Conservation (phyloP, 2,888 invertebrate genomes). For the Drosophila eohydei region DNA sequence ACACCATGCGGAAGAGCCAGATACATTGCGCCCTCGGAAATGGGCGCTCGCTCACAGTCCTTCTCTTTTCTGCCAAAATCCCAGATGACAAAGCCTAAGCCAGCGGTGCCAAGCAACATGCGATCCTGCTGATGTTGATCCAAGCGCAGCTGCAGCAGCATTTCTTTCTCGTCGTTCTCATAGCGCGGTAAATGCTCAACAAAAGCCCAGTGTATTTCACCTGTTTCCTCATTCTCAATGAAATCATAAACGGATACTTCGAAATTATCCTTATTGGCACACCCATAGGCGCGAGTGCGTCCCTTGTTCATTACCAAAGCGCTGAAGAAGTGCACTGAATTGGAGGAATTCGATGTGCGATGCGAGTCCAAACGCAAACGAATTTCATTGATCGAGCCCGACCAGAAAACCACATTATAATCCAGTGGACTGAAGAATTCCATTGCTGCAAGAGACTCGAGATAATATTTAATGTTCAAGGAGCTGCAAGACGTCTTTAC, state of each 20-base stretch:
- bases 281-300: conserved; percentile 89
- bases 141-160: conserved; percentile 92
- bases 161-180: conserved; percentile 90
- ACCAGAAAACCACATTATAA: conserved; percentile 92
- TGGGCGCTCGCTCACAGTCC: conserved; percentile 84
- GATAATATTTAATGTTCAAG: not conserved
- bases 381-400: conserved; percentile 91
- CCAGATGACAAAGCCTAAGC: conserved; percentile 94
- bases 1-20: conserved; percentile 93
- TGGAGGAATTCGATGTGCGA: conserved; percentile 76
- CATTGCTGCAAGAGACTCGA: conserved; percentile 85
- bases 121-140: conserved; percentile 90
- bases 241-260: conserved; percentile 85
- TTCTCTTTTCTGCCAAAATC: conserved; percentile 87
- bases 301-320: conserved; percentile 89
- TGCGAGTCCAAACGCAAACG: conserved; percentile 89
- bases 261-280: conserved; percentile 88
- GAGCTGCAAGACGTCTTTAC: conserved; percentile 84
- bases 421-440: conserved; percentile 89
- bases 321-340: conserved; percentile 80
- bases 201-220: conserved; percentile 87
- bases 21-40: conserved; percentile 87
- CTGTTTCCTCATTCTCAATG: conserved; percentile 62
- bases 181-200: conserved; percentile 88
- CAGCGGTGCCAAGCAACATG: conserved; percentile 92